A percentile compares a stretch with the other conserved stretches of the same genome.
Conservation (phyloP, 2,797 vertebrate genomes). For the Glyptemys insculpta region DNA sequence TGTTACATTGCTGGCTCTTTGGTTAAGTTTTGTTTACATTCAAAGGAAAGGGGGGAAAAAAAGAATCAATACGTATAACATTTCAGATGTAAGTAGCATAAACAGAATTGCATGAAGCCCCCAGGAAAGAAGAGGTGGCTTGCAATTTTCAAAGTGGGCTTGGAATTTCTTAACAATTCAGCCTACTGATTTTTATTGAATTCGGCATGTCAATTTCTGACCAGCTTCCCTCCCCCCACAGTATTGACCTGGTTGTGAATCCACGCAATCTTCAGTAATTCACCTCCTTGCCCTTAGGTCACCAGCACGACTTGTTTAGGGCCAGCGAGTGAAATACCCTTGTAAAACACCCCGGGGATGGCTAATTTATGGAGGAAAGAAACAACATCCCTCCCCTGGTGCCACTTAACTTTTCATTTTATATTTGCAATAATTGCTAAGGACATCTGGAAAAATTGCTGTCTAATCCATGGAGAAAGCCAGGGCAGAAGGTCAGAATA, state of each 20-base stretch:
- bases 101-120: accelerated
- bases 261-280: background rate
- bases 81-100: background rate
- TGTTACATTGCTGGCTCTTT: background rate
- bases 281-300: background rate
- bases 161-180: accelerated
- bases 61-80: accelerated
- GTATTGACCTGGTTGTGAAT: background rate
- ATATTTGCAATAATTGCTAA: background rate
- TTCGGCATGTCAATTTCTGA: accelerated
- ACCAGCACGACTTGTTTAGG: background rate
- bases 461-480: background rate
- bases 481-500: background rate
- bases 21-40: background rate
- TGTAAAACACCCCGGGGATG: background rate
- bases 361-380: slow-evolving; percentile 60
- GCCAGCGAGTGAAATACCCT: slow-evolving; percentile 10
- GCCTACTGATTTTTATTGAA: background rate
- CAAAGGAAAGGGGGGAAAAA: background rate
- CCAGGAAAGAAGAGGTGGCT: accelerated
- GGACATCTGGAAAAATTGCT: slow-evolving; percentile 20
- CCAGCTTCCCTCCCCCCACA: no score
- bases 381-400: slow-evolving; percentile 42
- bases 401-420: slow-evolving; percentile 46
- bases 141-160: background rate